Base-by-base conservation (phyloP, 1,140 invertebrate species). In the Drosophila kikkawai region DNA sequence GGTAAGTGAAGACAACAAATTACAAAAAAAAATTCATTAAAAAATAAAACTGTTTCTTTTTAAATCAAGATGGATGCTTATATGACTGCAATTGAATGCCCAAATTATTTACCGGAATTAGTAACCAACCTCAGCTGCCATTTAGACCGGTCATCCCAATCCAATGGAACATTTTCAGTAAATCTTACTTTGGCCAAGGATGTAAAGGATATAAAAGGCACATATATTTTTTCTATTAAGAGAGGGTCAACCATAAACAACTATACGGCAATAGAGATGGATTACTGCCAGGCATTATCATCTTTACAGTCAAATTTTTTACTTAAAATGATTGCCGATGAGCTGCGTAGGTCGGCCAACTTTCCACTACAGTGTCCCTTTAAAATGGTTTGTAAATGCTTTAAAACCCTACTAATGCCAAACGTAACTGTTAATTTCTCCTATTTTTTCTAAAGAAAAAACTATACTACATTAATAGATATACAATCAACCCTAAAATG, bases 341-440 rank as follows among this genome's bases (percentile, higher is more conserved):
- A 53, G 26, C 5, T 82, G 4, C 66, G 79, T 0, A 44, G 44
- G 15, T 32, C 57, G 2, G 32, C 56, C 2, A 82, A 80, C 22
- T 77, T 77, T 51, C 78, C 78, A 2, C 13, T 65, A 0, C 42
- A 64, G 4, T 82, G 73, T n/a, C 76, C 76, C 7, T 79, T 81
- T 7, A 53, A 66, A 51, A 81, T 47, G 50, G 76, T 80, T 29
- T 15, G 19, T 34, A 26, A 15, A 8, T 13, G 4, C 17, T 9
- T 29, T 7, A 22, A 56, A 36, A 39, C 15, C 1, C 12, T 15
- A 29, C 13, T 34, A 22, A 2, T 19, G n/a, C 13, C 6, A 4
- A 32, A 17, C 13, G 0, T 32, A n/a, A 3, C 7, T 50, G 17
- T 26, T 4, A 12, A 51, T 41, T 32, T 39, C 0, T 19, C 5